These are phyloP conservation scores for Mormyrus lacerda DNA, from an alignment of 2,113 vertebrate genomes.

Conservation along the genomic window DNA sequence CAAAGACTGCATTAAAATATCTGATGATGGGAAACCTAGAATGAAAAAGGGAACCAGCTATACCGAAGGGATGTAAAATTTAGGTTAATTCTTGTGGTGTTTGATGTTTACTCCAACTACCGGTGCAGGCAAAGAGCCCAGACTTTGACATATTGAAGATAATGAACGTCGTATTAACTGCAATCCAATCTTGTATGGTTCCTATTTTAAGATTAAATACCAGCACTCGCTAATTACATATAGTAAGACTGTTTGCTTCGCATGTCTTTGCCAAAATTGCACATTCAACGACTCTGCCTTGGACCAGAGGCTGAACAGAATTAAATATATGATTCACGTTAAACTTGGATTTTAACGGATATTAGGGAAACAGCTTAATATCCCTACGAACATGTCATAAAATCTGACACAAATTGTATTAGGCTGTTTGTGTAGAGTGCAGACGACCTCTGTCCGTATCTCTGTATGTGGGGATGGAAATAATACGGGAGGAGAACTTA, in stretches of 20 bases:
- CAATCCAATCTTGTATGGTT: constrained; percentile 55
- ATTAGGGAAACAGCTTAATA: background rate
- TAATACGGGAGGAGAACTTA: background rate
- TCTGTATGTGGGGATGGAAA: background rate
- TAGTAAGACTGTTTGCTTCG: constrained; percentile 39
- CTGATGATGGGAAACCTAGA: background rate
- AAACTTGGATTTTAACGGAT: background rate
- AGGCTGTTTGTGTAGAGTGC: background rate
- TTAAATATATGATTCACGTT: background rate
- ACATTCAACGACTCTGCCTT: background rate
- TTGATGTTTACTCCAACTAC: constrained; percentile 35
- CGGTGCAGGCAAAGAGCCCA: constrained; percentile 49
- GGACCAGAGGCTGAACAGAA: background rate
- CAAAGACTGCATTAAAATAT: background rate
- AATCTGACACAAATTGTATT: background rate
- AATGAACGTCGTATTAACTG: constrained; percentile 51
- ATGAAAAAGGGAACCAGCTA: background rate
- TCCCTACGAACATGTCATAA: background rate
- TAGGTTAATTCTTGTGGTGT: constrained; percentile 49
- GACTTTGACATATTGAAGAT: constrained; percentile 52
- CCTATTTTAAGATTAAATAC: constrained; percentile 54
- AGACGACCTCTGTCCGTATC: background rate
- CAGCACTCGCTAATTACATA: constrained; percentile 35
- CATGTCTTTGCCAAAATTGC: constrained; percentile 39
- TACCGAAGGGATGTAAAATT: constrained; percentile 33